Base-by-base conservation (phyloP, 2,888 invertebrate genomes). In the Patella ulyssiponensis region DNA sequence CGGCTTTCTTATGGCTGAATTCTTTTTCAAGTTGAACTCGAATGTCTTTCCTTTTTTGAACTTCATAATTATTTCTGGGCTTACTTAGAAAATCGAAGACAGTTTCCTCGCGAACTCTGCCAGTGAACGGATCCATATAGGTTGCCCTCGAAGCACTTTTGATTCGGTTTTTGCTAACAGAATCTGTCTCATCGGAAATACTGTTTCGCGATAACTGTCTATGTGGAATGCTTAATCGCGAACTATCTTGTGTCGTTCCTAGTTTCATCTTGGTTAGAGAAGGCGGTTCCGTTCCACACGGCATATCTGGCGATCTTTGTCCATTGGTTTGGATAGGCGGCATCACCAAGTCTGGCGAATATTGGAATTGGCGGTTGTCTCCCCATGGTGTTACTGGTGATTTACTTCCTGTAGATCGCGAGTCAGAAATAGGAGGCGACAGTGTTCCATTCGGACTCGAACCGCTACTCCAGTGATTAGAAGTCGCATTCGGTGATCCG, bases 61-160 rank as follows among this genome's bases (percentile, higher is more conserved):
- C 20, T 64, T 64, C 64, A 11, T 20, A 23, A 17, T 20, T 64
- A 64, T 64, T 20, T 9, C 23, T 64, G 23, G 64, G 64, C 23
- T 64, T 64, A 23, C 64, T 64, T 9, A 64, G 64, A 23, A 64
- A 64, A 23, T 64, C 64, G 20, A 64, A 64, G 20, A 64, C 64
- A 5, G 64, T 64, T 14, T 64, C 20, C 3, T 64, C 64, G 64
- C 64, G 64, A 12, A 64, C 20, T 11, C 20, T 64, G 20, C 64
- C 64, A 2, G 20, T 64, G 44, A 44, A 44, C 20, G 64, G 23
- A 23, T 64, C 23, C 15, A 64, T 23, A 64, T 23, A 64, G 11
- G 23, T 23, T 23, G 20, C 23, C 14, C 64, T 64, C 2, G 64
- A 64, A 12, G 64, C 64, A 64, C 64, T 64, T 64, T 64, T 23